Base-by-base conservation (phyloP, 2,113 vertebrate species). In the Pampusana beccarii region DNA sequence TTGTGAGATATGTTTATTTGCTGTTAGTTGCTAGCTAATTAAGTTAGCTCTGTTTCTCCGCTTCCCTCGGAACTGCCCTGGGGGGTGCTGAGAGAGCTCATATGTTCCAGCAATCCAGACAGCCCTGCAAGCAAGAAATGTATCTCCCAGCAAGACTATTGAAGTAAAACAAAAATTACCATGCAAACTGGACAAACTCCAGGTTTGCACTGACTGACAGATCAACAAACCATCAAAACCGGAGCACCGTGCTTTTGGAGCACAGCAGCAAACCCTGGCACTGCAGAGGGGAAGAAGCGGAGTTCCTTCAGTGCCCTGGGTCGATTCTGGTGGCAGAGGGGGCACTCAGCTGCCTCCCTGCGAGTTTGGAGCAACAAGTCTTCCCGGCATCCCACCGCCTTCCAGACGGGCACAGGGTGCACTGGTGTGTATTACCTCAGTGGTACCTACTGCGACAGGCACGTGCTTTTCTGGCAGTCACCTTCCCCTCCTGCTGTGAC, bases 301-400 rank as follows among this genome's bases (percentile, higher is more conserved):
- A 13, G 31, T 18, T 79, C 53, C 0, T 1, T 20, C 1, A 1
- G 3, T n/a, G 64, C 50, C 6, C 0, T 36, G 64, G 40, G 44
- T 34, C 58, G 28, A 12, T 65, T 75, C 44, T 71, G 23, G 15
- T 13, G 34, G 31, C 3, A 13, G 24, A n/a, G 20, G 14, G 40
- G 31, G 34, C 50, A 21, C 58, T n/a, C 56, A 19, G 4, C 24
- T 51, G 9, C 54, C 14, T 28, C 44, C 14, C 21, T 38, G 14
- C 23, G 51, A 84, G 34, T 20, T 24, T 28, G 46, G 36, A 92
- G 8, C 36, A 50, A 38, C 25, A 65, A 2, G 7, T 17, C 33
- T 29, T 56, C 44, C 67, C 75, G 62, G 18, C 25, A 13, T 71
- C 66, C 34, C 11, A 2, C 31, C 25, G 53, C 38, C 18, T 58